Percentiles rank a stretch among this genome's conserved stretches.
Conservation (phyloP, 2,797 vertebrate species). For the Rhabdomys pumilio region DNA sequence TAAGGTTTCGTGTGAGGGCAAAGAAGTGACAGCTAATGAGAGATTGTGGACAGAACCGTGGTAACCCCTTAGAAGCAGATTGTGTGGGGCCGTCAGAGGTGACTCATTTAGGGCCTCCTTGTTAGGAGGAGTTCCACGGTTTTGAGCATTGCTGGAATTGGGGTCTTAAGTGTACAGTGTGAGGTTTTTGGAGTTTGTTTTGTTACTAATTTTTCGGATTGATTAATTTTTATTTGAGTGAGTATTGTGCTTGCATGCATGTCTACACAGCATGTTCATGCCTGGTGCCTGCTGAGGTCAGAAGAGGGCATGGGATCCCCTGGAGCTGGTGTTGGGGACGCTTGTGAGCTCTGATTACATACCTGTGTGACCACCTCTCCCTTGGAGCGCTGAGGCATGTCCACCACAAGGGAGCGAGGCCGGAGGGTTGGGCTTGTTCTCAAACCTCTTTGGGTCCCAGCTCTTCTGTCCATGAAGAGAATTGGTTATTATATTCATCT, state of each 20-base stretch:
- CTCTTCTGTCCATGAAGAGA: neutral
- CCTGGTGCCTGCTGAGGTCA: neutral
- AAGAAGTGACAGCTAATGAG: constrained; percentile 39
- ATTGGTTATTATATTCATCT: neutral
- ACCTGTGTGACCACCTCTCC: neutral
- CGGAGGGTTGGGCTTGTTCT: no score
- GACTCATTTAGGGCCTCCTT: constrained; percentile 61
- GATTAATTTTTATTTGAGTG: neutral
- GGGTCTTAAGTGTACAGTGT: neutral
- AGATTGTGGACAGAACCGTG: neutral
- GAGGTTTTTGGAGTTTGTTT: neutral
- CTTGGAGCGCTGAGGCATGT: neutral
- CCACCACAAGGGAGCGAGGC: accelerated
- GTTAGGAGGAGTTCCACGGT: neutral
- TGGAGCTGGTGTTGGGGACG: neutral
- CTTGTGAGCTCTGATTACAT: neutral
- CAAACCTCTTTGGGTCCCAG: neutral
- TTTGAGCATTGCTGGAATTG: neutral
- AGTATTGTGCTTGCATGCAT: neutral
- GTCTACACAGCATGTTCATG: neutral
- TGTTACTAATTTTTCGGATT: neutral
- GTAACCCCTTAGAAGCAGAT: constrained; percentile 26
- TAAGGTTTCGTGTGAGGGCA: constrained; percentile 64
- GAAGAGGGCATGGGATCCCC: neutral
- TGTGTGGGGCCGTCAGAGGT: neutral